Evolutionary conservation across 2,113 vertebrate genomes (phyloP).

Genomic region (Nestor notabilis): DNA sequence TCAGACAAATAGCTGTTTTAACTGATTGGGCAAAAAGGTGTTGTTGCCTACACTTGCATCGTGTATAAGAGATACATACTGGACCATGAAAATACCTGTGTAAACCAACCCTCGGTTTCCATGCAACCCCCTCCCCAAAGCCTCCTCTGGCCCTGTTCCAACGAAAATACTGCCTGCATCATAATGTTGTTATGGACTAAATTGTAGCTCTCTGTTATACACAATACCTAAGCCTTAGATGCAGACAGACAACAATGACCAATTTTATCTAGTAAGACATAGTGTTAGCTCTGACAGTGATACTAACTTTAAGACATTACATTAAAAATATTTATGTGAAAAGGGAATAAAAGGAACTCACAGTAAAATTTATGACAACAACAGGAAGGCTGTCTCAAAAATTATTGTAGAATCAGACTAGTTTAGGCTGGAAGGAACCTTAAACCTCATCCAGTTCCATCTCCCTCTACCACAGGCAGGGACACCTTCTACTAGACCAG

Average conservation of each 20-base stretch:
- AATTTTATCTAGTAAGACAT: not conserved
- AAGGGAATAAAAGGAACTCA: not conserved
- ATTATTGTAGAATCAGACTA: not conserved
- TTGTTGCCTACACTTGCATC: not conserved
- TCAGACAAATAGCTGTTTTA: not conserved
- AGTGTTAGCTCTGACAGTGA: not conserved
- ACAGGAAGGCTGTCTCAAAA: not conserved
- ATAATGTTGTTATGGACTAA: not conserved
- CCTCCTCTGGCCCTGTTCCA: not conserved
- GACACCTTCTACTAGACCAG: no score
- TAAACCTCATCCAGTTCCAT: no score
- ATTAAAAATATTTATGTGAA: not conserved
- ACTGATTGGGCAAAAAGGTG: not conserved
- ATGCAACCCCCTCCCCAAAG: fast-evolving
- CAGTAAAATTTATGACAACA: not conserved
- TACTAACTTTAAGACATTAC: not conserved
- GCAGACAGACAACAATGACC: not conserved
- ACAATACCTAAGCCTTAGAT: not conserved
- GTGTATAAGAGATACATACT: not conserved
- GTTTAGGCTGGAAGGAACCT: no score
- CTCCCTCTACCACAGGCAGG: no score
- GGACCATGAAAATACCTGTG: not conserved
- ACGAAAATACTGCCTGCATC: not conserved
- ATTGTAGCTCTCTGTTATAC: not conserved
- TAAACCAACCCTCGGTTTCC: not conserved